Evolutionary conservation across 2,888 invertebrate genomes (phyloP), one percentile per base, ranked within the genome.

Genomic region (Spodoptera picta): DNA sequence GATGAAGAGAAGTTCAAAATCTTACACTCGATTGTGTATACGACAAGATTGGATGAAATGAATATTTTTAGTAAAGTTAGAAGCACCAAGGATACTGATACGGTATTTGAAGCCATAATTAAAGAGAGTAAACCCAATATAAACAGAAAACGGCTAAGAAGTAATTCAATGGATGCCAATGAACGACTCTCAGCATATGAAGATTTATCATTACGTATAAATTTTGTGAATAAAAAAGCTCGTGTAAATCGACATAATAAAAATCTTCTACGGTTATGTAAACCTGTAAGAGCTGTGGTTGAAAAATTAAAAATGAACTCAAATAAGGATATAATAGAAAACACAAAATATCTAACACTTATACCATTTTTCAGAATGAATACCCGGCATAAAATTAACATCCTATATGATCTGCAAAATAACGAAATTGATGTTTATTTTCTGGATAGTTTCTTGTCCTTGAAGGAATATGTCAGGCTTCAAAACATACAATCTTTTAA

Each of bases 1-100:
- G n/a, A 44, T n/a, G 42, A 43, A 9, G 9, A 41, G n/a, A 27
- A 1, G 19, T 44, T n/a, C 27, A n/a, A 14, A 43, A 14, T 4
- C 45, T n/a, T 27, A 9, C 4, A 12, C 19, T 43, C 58, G 0
- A 31, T 75, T 23, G 61, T 71, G 1, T 73, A 71, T 53, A 75
- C 73, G 10, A 73, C 73, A 7, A 73, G 51, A 75, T 43, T 75
- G 44, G 54, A 73, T 10, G 24, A 75, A 4, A 75, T 73, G 76
- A 14, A 48, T 0, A 51, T 66, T 14, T 61, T 73, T 23, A 71
- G 48, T 4, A 24, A 5, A 3, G 48, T 31, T n/a, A 14, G 42
- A 19, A 11, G n/a, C 3, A 10, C 43, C 19, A 51, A 50, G 52
- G 14, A 42, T 3, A 19, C 41, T 3, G 11, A 23, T 12, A 31